Evolutionary conservation across 2,888 invertebrate genomes (phyloP).

Genomic region (Dasypogon diadema): DNA sequence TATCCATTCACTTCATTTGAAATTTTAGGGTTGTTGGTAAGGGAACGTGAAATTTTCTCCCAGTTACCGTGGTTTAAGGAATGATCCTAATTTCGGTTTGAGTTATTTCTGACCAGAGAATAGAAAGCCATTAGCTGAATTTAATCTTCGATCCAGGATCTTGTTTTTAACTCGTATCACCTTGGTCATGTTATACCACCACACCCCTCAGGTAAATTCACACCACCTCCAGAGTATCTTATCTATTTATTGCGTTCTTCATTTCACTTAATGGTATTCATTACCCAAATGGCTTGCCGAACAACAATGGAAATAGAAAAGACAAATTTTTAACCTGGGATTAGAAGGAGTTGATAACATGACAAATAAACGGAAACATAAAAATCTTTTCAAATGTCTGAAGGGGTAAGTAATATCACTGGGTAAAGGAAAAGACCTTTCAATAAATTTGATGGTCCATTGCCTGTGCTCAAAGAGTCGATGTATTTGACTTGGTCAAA

Average conservation of each 20-base stretch:
- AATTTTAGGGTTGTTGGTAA: background rate
- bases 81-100: too few relatives aligned
- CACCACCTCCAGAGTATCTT: too few relatives aligned
- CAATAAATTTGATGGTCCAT: slow-evolving; percentile 38
- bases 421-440: background rate
- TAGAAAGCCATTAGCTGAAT: too few relatives aligned
- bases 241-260: background rate
- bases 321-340: slow-evolving; percentile 23
- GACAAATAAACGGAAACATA: slow-evolving; percentile 40
- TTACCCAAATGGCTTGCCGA: background rate
- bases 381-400: slow-evolving; percentile 18
- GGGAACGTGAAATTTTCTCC: background rate
- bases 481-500: slow-evolving; percentile 23
- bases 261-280: slow-evolving; percentile 13
- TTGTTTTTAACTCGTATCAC: too few relatives aligned
- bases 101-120: too few relatives aligned
- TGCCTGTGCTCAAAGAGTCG: slow-evolving; percentile 23
- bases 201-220: too few relatives aligned
- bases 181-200: too few relatives aligned
- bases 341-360: slow-evolving; percentile 31
- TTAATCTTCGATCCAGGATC: too few relatives aligned
- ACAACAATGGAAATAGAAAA: slow-evolving; percentile 2
- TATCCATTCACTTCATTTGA: background rate
- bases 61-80: background rate
- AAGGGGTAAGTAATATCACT: background rate